These are phyloP conservation scores for Pelochelys cantorii DNA, from an alignment of 2,797 vertebrate genomes.

Conservation along the genomic window DNA sequence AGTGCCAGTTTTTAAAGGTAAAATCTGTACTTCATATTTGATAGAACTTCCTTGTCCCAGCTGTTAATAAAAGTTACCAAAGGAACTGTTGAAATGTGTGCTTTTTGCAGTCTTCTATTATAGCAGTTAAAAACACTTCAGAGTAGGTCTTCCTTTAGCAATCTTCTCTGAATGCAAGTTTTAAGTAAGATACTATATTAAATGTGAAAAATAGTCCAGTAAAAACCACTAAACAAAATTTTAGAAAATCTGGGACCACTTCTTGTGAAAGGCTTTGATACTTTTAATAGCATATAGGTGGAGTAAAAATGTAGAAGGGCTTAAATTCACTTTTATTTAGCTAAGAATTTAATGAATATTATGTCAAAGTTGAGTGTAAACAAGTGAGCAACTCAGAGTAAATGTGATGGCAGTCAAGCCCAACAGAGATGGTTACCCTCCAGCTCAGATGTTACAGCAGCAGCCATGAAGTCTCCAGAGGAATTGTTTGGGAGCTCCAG, in stretches of 20 bases:
- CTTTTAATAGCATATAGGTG: background rate
- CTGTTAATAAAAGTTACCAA: constrained; percentile 60
- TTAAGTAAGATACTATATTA: constrained; percentile 49
- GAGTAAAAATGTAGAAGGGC: background rate
- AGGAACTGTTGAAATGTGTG: constrained; percentile 37
- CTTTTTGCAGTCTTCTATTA: constrained; percentile 34
- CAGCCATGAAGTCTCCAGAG: background rate
- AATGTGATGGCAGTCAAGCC: too few relatives aligned
- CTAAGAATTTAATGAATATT: background rate
- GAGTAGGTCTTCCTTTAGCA: constrained; percentile 37
- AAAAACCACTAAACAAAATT: constrained; percentile 69
- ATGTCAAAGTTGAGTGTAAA: background rate
- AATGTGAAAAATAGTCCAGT: constrained; percentile 58
- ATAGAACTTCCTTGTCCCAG: constrained; percentile 12
- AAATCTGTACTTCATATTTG: too few relatives aligned
- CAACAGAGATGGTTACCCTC: background rate
- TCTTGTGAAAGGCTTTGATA: constrained; percentile 54
- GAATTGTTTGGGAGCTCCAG: background rate
- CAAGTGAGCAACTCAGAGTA: background rate
- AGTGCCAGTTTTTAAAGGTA: too few relatives aligned
- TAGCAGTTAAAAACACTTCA: constrained; percentile 24
- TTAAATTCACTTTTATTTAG: background rate
- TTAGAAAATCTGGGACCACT: constrained; percentile 50
- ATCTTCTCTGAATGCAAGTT: constrained; percentile 64
- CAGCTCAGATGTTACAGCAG: background rate